Conservation (phyloP, 2,113 vertebrate species). For the Ariopsis seemanni region DNA sequence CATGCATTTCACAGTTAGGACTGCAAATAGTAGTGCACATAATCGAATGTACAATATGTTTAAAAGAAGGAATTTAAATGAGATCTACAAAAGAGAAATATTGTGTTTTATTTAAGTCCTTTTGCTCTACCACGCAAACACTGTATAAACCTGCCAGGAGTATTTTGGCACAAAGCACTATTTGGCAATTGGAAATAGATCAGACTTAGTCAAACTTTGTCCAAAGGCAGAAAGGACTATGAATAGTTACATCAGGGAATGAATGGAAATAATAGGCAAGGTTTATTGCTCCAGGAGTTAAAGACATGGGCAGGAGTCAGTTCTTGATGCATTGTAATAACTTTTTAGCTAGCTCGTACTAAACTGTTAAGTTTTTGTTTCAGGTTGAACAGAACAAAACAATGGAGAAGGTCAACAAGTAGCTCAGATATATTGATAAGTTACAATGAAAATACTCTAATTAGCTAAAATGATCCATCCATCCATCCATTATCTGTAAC, state of each 20-base stretch:
- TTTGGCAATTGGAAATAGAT: constrained; percentile 57
- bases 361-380: background rate
- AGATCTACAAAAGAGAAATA: constrained; percentile 29
- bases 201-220: constrained; percentile 13
- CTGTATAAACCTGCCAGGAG: constrained; percentile 38
- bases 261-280: constrained; percentile 7
- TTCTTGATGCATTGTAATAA: background rate
- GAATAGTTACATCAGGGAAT: constrained; percentile 8
- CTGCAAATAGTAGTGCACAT: constrained; percentile 57
- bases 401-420: background rate
- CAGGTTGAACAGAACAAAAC: background rate
- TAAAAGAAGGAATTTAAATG: constrained; percentile 36
- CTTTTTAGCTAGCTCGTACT: background rate
- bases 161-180: constrained; percentile 56
- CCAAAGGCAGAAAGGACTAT: background rate
- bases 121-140: constrained; percentile 22
- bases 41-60: constrained; percentile 53
- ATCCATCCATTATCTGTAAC: no score
- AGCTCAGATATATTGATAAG: background rate
- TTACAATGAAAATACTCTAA: background rate
- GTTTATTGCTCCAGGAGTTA: background rate
- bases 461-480: no score
- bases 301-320: background rate
- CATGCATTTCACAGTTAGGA: constrained; percentile 56
- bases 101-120: constrained; percentile 33